Evolutionary conservation across 2,113 vertebrate genomes (phyloP).

Genomic region (Colius striatus): DNA sequence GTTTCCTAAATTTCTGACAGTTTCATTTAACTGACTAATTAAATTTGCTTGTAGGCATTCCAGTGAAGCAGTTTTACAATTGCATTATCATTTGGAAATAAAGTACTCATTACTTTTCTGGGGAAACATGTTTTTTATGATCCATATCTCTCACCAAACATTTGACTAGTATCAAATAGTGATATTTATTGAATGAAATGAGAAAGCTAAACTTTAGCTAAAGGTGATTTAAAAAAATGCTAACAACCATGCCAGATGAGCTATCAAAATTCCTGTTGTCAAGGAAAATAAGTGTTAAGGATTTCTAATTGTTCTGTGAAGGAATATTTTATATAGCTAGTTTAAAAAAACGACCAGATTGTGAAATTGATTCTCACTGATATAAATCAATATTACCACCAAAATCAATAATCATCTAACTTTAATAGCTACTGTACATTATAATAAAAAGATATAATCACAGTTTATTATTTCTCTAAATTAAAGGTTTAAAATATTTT

Average conservation of each 20-base stretch:
- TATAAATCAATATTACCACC: neutral
- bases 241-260: neutral
- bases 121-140: constrained; percentile 38
- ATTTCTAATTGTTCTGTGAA: neutral
- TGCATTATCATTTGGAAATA: constrained; percentile 58
- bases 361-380: neutral
- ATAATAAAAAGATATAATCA: neutral
- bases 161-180: constrained; percentile 25
- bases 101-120: constrained; percentile 51
- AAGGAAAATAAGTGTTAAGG: neutral
- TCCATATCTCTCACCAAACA: constrained; percentile 1
- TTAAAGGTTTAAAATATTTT: neutral
- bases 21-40: constrained; percentile 82
- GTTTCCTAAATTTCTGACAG: constrained; percentile 75
- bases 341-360: neutral
- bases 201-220: constrained; percentile 40
- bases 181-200: constrained; percentile 2
- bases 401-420: neutral
- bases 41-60: constrained; percentile 77
- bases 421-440: neutral
- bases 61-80: constrained; percentile 61
- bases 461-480: neutral
- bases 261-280: neutral
- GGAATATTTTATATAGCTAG: neutral
- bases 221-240: constrained; percentile 40